These are phyloP conservation scores for Strigamia crassipes DNA, from an alignment of 2,888 invertebrate species.

Conservation along the genomic window DNA sequence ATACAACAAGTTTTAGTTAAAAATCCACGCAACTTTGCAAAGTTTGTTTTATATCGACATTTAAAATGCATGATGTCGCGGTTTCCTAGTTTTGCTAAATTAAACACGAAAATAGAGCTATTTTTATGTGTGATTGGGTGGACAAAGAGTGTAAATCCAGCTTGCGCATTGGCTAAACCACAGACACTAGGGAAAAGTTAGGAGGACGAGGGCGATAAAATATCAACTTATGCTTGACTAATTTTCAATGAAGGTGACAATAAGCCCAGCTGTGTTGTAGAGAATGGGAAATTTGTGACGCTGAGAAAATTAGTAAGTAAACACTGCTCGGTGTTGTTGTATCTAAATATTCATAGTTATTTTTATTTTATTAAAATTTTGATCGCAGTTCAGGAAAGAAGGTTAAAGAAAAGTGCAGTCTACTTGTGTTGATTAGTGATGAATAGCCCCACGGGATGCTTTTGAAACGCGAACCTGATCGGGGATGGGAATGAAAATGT, in stretches of 20 bases:
- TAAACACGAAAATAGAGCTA: not conserved
- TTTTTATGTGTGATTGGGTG: not conserved
- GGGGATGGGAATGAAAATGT: not conserved
- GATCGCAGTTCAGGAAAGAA: not conserved
- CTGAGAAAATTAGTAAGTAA: not conserved
- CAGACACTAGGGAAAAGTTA: constrained; percentile 13
- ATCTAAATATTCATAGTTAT: not conserved
- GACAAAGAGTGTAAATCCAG: not conserved
- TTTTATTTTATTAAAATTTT: not conserved
- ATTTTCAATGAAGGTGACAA: not conserved
- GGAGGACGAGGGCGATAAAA: constrained; percentile 15
- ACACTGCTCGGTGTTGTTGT: not conserved
- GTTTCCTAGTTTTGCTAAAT: too few relatives aligned
- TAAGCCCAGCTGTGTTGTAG: constrained; percentile 11
- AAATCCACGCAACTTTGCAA: too few relatives aligned
- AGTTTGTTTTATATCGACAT: too few relatives aligned
- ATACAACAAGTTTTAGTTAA: too few relatives aligned
- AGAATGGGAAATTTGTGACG: not conserved
- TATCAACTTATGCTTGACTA: constrained; percentile 23
- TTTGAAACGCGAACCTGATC: constrained; percentile 16
- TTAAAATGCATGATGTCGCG: too few relatives aligned
- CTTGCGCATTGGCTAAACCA: not conserved
- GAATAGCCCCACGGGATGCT: not conserved
- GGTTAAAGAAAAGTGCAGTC: not conserved
- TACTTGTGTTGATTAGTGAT: constrained; percentile 16